Evolutionary conservation across 2,797 vertebrate genomes (phyloP).

Genomic region (Parambassis ranga): DNA sequence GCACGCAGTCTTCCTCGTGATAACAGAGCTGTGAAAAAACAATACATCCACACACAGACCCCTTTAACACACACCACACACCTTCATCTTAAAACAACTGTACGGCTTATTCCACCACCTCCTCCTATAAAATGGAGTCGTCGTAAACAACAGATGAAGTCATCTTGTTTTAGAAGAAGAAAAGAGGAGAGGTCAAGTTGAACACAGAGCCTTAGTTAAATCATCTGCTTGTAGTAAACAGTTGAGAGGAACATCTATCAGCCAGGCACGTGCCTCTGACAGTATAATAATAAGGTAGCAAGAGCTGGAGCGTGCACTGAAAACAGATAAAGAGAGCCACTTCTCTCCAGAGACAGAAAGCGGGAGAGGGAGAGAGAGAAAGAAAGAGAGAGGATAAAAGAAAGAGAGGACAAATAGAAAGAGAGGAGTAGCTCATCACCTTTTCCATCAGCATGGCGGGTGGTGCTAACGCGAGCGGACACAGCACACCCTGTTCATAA

Average conservation of each 20-base stretch:
- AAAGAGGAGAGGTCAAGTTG: constrained; percentile 68
- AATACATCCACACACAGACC: background rate
- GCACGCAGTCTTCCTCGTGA: constrained; percentile 18
- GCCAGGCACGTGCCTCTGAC: constrained; percentile 76
- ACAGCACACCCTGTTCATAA: constrained; percentile 60
- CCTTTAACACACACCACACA: constrained; percentile 6
- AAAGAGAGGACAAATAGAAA: constrained; percentile 53
- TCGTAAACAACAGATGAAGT: constrained; percentile 75
- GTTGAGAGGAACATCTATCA: constrained; percentile 79
- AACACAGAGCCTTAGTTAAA: constrained; percentile 74
- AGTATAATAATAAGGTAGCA: constrained; percentile 78
- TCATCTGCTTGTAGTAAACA: constrained; percentile 80
- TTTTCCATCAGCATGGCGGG: constrained; percentile 59
- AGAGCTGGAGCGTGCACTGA: constrained; percentile 66
- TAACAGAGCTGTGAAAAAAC: constrained; percentile 7
- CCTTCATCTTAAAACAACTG: constrained; percentile 20
- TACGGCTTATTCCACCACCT: constrained; percentile 29
- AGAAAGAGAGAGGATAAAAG: constrained; percentile 2
- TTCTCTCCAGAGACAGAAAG: constrained; percentile 45
- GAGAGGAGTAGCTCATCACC: constrained; percentile 66
- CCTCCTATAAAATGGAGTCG: constrained; percentile 67
- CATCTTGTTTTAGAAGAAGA: constrained; percentile 66
- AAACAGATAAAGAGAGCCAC: constrained; percentile 74
- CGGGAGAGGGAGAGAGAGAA: background rate
- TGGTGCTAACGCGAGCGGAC: constrained; percentile 44